Evolutionary conservation across 2,797 vertebrate genomes (phyloP).

Genomic region (Hippoglossus hippoglossus): DNA sequence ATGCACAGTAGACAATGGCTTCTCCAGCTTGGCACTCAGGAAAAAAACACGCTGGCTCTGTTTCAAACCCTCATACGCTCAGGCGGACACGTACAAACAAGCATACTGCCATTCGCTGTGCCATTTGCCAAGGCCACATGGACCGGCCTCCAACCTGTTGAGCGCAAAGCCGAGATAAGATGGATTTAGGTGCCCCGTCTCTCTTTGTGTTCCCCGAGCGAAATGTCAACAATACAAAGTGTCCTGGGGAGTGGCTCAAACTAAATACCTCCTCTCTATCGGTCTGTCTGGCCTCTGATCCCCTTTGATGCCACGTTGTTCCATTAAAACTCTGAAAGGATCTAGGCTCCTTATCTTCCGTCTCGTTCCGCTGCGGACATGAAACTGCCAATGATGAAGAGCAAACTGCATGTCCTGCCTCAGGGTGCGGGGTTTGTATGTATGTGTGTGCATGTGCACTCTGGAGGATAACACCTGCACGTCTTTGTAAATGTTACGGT

Average conservation of each 20-base stretch:
- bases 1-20: slow-evolving; percentile 51
- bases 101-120: neutral
- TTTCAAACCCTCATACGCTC: slow-evolving; percentile 22
- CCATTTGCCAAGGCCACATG: slow-evolving; percentile 49
- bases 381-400: slow-evolving; percentile 21
- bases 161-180: slow-evolving; percentile 63
- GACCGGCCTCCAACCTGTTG: slow-evolving; percentile 55
- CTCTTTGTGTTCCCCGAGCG: slow-evolving; percentile 57
- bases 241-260: slow-evolving; percentile 58
- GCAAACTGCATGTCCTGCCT: slow-evolving; percentile 23
- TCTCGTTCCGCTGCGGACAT: slow-evolving; percentile 20
- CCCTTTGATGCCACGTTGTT: slow-evolving; percentile 60
- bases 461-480: neutral
- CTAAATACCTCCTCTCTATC: slow-evolving; percentile 56
- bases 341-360: slow-evolving; percentile 55
- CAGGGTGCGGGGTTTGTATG: neutral
- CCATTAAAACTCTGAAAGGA: slow-evolving; percentile 65
- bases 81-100: slow-evolving; percentile 13
- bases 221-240: slow-evolving; percentile 72
- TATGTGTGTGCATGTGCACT: slow-evolving; percentile 12
- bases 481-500: neutral
- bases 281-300: slow-evolving; percentile 57
- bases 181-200: slow-evolving; percentile 36
- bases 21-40: slow-evolving; percentile 28
- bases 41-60: slow-evolving; percentile 11